Base-by-base conservation (phyloP, 2,888 invertebrate species). In the Augiades crinisus region DNA sequence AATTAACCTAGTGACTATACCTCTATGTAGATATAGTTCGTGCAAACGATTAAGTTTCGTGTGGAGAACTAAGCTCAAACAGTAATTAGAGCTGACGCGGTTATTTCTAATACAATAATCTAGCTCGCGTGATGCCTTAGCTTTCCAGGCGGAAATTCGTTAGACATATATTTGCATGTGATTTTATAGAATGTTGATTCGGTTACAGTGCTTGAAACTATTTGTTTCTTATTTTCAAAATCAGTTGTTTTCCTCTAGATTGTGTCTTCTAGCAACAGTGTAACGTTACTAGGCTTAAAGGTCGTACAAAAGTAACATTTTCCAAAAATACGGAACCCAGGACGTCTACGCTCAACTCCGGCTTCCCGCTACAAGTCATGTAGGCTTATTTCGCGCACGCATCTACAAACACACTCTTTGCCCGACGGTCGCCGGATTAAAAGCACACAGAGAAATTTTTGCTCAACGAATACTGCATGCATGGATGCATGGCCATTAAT, bases 391-490 rank as follows among this genome's bases (percentile, higher is more conserved):
- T 22, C 40, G 22, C 10, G 14, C 8, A 40, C 38, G 44, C 33
- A 33, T 44, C 31, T 38, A 47, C 47, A 33, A 30, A 30, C 31
- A 44, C 30, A 47, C 47, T 37, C 47, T 47, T 47, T 38, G 21
- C 36, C 4, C 38, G 38, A 10, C 43, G 30, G 43, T 16, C 31
- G 31, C 45, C 14, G 47, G 47, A 40, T 47, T 47, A 47, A 38
- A 43, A 40, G 13, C 47, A 40, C 47, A 47, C 36, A 46, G 10
- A 17, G 31, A 40, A 47, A 38, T 38, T 47, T 37, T 47, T 24
- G 19, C 24, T 14, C 24, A 47, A 30, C 30, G 21, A 47, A 30
- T 14, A 37, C 19, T 13, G 46, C n/a, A 37, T 46, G 17, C 17
- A n/a, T n/a, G n/a, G n/a, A n/a, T n/a, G n/a, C n/a, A n/a, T n/a